Conservation (phyloP, 2,113 vertebrate genomes). For the Rutilus rutilus region DNA sequence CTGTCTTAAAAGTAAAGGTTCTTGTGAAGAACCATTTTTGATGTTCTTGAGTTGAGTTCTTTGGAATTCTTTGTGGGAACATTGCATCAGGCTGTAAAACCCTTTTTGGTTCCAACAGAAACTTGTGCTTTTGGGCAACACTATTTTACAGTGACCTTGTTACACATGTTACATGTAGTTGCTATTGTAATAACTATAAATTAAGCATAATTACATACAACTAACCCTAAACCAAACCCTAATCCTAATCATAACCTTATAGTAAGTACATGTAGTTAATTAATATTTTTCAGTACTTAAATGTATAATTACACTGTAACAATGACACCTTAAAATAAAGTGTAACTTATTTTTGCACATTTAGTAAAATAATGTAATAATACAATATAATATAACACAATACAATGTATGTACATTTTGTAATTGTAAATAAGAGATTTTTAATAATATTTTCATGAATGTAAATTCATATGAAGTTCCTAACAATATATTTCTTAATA, state of each 20-base stretch:
- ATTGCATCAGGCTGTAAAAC: not conserved
- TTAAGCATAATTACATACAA: too few species aligned
- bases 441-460: not conserved
- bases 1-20: not conserved
- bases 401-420: not conserved
- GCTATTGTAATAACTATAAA: too few species aligned
- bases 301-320: too few species aligned
- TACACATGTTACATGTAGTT: too few species aligned
- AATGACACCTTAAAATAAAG: too few species aligned
- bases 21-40: not conserved
- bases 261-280: too few species aligned
- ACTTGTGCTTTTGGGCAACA: too few species aligned
- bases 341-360: not conserved
- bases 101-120: not conserved
- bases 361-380: slow-evolving; percentile 4
- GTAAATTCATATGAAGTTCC: too few species aligned
- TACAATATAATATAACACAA: not conserved
- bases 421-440: not conserved
- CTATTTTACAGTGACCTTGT: too few species aligned
- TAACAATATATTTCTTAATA: not conserved
- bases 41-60: not conserved
- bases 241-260: too few species aligned
- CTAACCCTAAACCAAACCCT: too few species aligned
- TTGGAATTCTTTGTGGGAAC: not conserved
- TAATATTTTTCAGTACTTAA: too few species aligned